A percentile compares a stretch with the other conserved stretches of the same genome.
These are phyloP conservation scores for Graphium colonna DNA, from an alignment of 2,888 invertebrate species.

Conservation along the genomic window DNA sequence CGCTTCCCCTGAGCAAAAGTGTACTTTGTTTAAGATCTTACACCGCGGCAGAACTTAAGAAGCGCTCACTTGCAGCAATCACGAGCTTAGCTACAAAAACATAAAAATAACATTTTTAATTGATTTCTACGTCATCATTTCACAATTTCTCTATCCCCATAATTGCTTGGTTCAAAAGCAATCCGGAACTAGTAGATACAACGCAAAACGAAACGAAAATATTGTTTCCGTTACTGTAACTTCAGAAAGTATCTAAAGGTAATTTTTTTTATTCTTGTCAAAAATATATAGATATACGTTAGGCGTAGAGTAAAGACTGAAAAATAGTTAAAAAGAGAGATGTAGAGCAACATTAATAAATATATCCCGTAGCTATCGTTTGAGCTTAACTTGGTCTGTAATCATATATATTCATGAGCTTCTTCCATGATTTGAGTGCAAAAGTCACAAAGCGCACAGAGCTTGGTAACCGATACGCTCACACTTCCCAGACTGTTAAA, in stretches of 20 bases:
- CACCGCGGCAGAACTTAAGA: conserved; percentile 54
- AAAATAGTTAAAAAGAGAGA: conserved; percentile 3
- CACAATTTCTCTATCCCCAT: conserved; percentile 3
- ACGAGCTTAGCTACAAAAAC: conserved; percentile 51
- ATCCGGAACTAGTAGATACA: neutral
- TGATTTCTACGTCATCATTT: conserved; percentile 12
- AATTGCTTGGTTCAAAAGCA: conserved; percentile 13
- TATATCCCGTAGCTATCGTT: conserved; percentile 5
- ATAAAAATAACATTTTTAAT: conserved; percentile 10
- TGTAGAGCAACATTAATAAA: conserved; percentile 4
- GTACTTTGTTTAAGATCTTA: conserved; percentile 52
- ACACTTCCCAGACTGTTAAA: conserved; percentile 73
- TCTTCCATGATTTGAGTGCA: conserved; percentile 58
- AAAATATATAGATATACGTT: conserved; percentile 8
- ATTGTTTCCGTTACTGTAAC: neutral
- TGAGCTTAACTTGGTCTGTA: conserved; percentile 1
- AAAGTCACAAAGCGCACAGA: conserved; percentile 67
- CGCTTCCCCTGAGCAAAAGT: conserved; percentile 72
- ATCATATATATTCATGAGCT: conserved; percentile 16
- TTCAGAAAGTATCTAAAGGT: conserved; percentile 2
- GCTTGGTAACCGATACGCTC: conserved; percentile 76
- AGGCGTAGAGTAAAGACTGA: conserved; percentile 6
- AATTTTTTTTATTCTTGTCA: neutral
- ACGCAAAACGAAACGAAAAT: neutral
- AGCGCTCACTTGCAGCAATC: conserved; percentile 60